Base-by-base conservation (phyloP, 2,888 invertebrate species). In the Lottia scabra region DNA sequence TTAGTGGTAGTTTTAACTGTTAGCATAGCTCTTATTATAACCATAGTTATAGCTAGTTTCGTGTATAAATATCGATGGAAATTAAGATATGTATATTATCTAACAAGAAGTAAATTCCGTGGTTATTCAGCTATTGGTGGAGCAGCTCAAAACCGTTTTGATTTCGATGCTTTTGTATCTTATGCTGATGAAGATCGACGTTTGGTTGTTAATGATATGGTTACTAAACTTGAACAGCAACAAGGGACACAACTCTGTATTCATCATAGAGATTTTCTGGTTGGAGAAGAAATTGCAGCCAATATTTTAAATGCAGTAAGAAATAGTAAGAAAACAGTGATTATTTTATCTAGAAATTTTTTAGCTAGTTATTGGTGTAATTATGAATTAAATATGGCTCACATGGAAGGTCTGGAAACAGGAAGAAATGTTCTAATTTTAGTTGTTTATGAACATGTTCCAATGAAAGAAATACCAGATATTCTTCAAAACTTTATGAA, bases 351-450 rank as follows among this genome's bases (percentile, higher is more conserved):
- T 10, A 46, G 63, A 4, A 63, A 43, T 30, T 78, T 76, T 68
- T 43, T 76, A 16, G 48, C 48, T 4, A 76, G 76, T 48, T 65
- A 73, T 23, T 78, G 78, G 78, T 78, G 78, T 38, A 56, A 70
- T n/a, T 78, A 72, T 45, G 78, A 78, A 66, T 68, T 78, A 70
- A 72, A 78, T 27, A 76, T 78, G 75, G 78, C 76, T 0, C 68
- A 71, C 15, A 71, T 78, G 69, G 74, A 76, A 66, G 27, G 66
- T 62, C 44, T 71, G 19, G 46, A 65, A 45, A 66, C 74, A 5
- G 74, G 74, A 23, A 68, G 68, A 45, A 68, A 68, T 27, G 66
- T 68, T n/a, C 16, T 74, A 23, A 30, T 74, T 19, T 26, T 67
- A 12, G 45, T 71, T 4, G 26, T 74, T 62, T 64, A 68, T 64